Base-by-base conservation (phyloP, 2,888 invertebrate genomes). In the Brachylomia viminalis region DNA sequence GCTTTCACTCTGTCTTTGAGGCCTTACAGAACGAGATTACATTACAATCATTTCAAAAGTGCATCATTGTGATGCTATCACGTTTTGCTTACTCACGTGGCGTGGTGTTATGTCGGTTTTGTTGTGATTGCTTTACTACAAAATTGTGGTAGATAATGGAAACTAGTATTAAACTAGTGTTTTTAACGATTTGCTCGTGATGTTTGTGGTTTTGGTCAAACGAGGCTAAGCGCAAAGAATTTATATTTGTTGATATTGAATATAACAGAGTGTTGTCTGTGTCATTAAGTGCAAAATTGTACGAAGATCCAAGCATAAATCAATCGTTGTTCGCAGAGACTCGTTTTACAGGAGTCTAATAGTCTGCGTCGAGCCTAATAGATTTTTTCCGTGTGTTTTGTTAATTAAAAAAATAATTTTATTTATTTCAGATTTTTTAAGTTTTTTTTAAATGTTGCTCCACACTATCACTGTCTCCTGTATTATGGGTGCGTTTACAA, bases 81-180 rank as follows among this genome's bases (percentile, higher is more conserved):
- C 76, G 82, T 75, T 83, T 79, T n/a, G 42, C 59, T 72, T 79
- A 73, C 81, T 84, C 81, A 81, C 81, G 81, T 81, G 80, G 33
- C 33, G 27, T 0, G 47, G 64, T 56, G 38, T 45, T 67, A 23
- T 70, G 61, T 58, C 27, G 15, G 64, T 59, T 66, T 47, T 66
- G 75, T 81, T 85, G 65, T 72, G 45, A 49, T 38, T 66, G 72
- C 42, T 69, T 58, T 38, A 47, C 68, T 70, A 80, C 58, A 66
- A 68, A 80, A 84, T 47, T 30, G 69, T 80, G 23, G 10, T 54
- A 61, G 54, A 74, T 82, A 64, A 58, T 47, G 47, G 11, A 56
- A 68, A 61, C 49, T 42, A 27, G 27, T 66, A 23, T 56, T 66
- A 23, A 23, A 62, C 27, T 59, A 59, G 56, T 27, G 1, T 11